Evolutionary conservation across 2,113 vertebrate species (phyloP), one percentile per base, ranked within the genome.

Genomic region (Nycticorax nycticorax): DNA sequence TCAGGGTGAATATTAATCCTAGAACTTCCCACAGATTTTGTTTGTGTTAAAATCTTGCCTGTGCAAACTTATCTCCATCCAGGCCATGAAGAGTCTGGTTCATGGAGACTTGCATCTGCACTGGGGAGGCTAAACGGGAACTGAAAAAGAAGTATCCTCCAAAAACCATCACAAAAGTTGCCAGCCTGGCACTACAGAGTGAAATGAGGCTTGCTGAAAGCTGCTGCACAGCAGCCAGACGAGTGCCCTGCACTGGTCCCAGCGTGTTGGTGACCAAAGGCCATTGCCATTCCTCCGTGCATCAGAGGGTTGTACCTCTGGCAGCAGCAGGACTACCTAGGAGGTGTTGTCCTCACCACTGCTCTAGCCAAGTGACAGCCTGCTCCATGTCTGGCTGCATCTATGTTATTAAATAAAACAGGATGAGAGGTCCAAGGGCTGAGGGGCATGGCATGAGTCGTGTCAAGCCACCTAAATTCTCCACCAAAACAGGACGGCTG

Each of bases 221-320:
- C 41, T 71, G 27, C 27, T 78, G 53, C 4, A 1, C 12, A 8
- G 48, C 53, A 82, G 23, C 23, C 47, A 90, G 66, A 48, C 0
- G 3, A 57, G 20, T 20, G 3, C 55, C 39, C 55, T 66, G 60
- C 3, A 0, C 8, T 22, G 16, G 35, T 5, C 20, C 8, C 68
- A 52, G 48, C 2, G 2, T 67, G n/a, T 14, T 23, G 50, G 14
- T 86, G 45, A 83, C 10, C 24, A 56, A 66, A 76, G 32, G 53
- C 16, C 43, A 60, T 26, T 14, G 2, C 39, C 11, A 3, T 52
- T 33, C 30, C 18, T 69, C 23, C 0, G 0, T 56, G 33, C 9
- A 39, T 2, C 0, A 19, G 37, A 83, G 4, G 3, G 16, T 3
- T 79, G 28, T 63, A 24, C 15, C 23, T 82, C 48, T 55, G 60